These are phyloP conservation scores for Chondrilla cf. caribensis DNA, from an alignment of 37 sponge, comb jelly and placozoan species.

Conservation along the genomic window DNA sequence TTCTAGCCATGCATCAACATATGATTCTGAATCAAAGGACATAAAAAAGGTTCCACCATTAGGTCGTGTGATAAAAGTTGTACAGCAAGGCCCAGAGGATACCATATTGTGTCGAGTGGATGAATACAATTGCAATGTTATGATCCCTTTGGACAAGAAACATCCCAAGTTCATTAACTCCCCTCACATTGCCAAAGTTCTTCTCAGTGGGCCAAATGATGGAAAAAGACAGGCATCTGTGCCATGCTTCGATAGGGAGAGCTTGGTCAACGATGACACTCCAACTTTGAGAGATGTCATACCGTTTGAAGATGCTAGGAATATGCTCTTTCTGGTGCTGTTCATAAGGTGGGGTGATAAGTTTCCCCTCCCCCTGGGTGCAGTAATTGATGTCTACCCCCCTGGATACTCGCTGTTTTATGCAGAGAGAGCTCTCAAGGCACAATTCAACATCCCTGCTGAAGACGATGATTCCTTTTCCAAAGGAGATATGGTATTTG, in stretches of 20 bases:
- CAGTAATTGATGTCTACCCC: constrained; percentile 46
- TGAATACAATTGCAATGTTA: constrained; percentile 27
- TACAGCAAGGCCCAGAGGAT: constrained; percentile 12
- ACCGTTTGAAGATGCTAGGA: constrained; percentile 40
- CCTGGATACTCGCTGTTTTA: constrained; percentile 28
- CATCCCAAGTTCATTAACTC: constrained; percentile 56
- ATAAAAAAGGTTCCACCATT: neutral
- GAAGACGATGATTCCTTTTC: neutral
- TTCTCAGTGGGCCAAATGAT: neutral
- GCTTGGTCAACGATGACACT: neutral
- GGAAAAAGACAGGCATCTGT: constrained; percentile 16
- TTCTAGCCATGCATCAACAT: neutral
- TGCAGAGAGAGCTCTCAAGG: constrained; percentile 40
- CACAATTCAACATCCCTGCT: constrained; percentile 9
- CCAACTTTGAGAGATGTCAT: constrained; percentile 52
- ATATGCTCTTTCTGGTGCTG: constrained; percentile 52
- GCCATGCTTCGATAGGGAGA: constrained; percentile 33
- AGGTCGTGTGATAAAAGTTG: constrained; percentile 41
- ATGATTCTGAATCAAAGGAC: neutral
- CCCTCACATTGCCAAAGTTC: constrained; percentile 42
- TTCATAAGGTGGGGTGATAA: constrained; percentile 42
- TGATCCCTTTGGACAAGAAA: constrained; percentile 52
- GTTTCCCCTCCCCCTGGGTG: constrained; percentile 41
- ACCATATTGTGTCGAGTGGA: constrained; percentile 51
- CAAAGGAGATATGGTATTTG: neutral